A percentile compares a stretch with the other conserved stretches of the same genome.
phyloP scores from a whole-genome alignment of 37 sponge, comb jelly and placozoan species.

The Cliona cf. orientalis region DNA sequence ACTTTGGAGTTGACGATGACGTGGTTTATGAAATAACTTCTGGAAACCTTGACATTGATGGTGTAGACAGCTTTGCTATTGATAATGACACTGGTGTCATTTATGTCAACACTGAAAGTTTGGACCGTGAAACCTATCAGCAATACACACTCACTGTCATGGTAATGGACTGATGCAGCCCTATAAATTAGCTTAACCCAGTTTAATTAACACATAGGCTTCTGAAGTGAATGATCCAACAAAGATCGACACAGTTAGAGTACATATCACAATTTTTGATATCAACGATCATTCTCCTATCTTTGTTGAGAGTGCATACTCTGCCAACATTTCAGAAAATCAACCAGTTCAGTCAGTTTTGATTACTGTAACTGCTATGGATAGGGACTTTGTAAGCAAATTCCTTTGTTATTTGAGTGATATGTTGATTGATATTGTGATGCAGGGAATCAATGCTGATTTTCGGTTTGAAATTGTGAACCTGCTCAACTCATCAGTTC shows the following conservation, averaged over 20 bases:
- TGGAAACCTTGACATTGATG: conserved; percentile 36
- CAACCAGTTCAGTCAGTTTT: background rate
- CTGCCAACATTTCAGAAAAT: conserved; percentile 30
- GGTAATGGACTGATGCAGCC: conserved; percentile 11
- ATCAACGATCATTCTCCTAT: conserved; percentile 65
- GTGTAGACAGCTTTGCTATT: conserved; percentile 45
- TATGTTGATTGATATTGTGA: background rate
- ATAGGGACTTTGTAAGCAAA: conserved; percentile 34
- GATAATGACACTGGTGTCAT: conserved; percentile 41
- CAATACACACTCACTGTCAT: conserved; percentile 43
- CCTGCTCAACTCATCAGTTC: background rate
- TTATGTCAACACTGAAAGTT: conserved; percentile 20
- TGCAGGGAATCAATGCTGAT: conserved; percentile 41
- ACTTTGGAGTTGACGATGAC: conserved; percentile 46
- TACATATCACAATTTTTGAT: conserved; percentile 56
- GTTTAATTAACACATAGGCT: conserved; percentile 23
- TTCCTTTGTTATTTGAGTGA: background rate
- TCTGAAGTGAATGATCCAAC: conserved; percentile 1
- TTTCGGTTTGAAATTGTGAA: conserved; percentile 44
- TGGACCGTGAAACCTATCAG: conserved; percentile 41
- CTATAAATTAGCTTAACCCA: background rate
- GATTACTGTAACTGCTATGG: conserved; percentile 39
- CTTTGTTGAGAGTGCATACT: conserved; percentile 39
- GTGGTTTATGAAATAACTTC: conserved; percentile 20
- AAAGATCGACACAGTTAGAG: conserved; percentile 3